These are phyloP conservation scores for Petrocephalus zakoni DNA, from an alignment of 2,113 vertebrate species.

Conservation along the genomic window DNA sequence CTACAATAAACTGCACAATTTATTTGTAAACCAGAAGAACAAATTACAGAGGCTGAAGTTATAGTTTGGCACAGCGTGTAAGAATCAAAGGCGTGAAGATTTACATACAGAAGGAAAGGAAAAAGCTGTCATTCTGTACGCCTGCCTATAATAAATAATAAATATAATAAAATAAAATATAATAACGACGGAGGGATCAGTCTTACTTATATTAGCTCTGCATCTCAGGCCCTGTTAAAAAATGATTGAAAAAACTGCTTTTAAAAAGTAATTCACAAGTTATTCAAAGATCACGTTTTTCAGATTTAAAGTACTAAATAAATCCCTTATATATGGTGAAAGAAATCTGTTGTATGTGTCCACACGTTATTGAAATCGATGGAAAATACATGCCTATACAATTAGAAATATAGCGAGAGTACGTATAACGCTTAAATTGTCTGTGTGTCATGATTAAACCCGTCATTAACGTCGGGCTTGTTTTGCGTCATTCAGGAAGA, in stretches of 20 bases:
- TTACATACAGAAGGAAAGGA: background rate
- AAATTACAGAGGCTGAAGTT: background rate
- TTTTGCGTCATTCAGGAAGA: background rate
- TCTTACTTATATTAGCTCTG: constrained; percentile 15
- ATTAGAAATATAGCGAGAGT: background rate
- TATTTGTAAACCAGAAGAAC: background rate
- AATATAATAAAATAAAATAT: background rate
- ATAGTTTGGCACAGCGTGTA: background rate
- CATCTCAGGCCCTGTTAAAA: constrained; percentile 18
- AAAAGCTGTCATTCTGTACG: background rate
- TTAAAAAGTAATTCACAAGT: background rate
- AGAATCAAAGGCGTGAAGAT: background rate
- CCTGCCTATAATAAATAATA: background rate
- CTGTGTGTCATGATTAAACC: background rate
- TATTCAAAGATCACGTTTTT: background rate
- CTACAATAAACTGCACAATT: background rate
- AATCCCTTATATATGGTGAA: background rate
- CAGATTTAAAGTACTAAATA: background rate
- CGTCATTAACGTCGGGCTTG: background rate
- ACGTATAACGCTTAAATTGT: background rate
- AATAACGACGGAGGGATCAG: background rate
- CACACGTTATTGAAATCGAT: background rate
- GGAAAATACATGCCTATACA: background rate
- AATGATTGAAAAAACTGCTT: background rate
- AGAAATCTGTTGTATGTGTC: background rate